These are phyloP conservation scores for Hymenochirus boettgeri DNA, from an alignment of 2,113 vertebrate genomes.

Conservation along the genomic window DNA sequence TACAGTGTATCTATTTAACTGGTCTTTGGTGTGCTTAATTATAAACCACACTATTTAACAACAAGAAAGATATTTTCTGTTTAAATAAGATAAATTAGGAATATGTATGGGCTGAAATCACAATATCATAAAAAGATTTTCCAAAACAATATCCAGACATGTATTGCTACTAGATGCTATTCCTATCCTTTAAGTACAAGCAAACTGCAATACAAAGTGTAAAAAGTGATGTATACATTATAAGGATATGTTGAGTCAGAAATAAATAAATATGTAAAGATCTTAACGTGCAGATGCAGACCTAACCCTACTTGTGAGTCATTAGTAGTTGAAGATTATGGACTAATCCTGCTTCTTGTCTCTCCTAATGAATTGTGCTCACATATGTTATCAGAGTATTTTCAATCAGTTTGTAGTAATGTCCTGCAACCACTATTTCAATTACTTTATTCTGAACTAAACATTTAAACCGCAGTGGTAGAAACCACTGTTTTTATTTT, in stretches of 20 bases:
- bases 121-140: too few species aligned
- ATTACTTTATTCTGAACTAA: constrained; percentile 2
- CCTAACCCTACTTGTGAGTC: constrained; percentile 25
- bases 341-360: constrained; percentile 24
- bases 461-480: background rate
- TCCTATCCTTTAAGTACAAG: too few species aligned
- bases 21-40: background rate
- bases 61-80: background rate
- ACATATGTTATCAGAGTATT: constrained; percentile 28
- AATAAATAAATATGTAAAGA: constrained; percentile 7
- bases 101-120: too few species aligned
- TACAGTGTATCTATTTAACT: background rate
- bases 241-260: background rate
- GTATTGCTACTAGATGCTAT: too few species aligned
- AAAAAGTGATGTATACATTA: too few species aligned
- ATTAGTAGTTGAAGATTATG: constrained; percentile 31
- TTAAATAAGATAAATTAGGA: too few species aligned
- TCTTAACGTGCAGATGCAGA: constrained; percentile 7
- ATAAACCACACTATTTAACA: background rate
- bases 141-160: too few species aligned
- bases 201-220: too few species aligned
- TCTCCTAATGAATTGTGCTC: constrained; percentile 26
- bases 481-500: too few species aligned
- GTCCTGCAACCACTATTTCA: background rate
- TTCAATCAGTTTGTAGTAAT: background rate